Evolutionary conservation across 2,113 vertebrate species (phyloP).

Genomic region (Ia io): DNA sequence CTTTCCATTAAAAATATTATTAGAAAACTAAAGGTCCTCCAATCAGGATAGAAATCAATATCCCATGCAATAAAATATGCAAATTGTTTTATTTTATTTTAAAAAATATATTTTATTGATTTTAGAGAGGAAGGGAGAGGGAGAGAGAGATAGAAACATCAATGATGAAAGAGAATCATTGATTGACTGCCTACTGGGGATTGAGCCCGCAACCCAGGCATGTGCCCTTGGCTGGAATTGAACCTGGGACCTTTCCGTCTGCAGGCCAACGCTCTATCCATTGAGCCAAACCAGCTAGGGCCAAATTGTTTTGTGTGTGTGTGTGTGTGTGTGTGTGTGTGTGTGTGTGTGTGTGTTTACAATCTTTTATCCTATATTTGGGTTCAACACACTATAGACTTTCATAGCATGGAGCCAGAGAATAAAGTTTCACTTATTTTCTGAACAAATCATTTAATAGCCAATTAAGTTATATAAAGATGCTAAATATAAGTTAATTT

Average conservation of each 20-base stretch:
- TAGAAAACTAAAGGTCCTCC: neutral
- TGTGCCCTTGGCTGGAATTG: too few species aligned
- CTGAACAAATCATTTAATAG: neutral
- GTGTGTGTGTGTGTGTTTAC: neutral
- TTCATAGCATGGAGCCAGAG: neutral
- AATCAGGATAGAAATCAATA: neutral
- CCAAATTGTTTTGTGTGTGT: neutral
- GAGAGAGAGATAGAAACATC: too few species aligned
- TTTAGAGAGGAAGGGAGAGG: too few species aligned
- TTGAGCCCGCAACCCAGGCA: too few species aligned
- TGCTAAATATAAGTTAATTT: neutral
- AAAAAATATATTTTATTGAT: too few species aligned
- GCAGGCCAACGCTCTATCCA: too few species aligned
- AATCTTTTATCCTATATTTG: neutral
- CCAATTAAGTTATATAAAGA: neutral
- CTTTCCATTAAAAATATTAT: neutral
- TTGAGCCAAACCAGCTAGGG: too few species aligned
- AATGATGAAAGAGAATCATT: too few species aligned
- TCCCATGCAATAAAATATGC: neutral
- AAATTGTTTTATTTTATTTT: neutral
- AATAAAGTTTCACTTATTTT: neutral
- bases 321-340: neutral
- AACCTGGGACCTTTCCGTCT: too few species aligned
- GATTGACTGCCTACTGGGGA: too few species aligned
- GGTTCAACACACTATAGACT: neutral